phyloP scores from a whole-genome alignment of 2,888 invertebrate genomes.

The Protophormia terraenovae region DNA sequence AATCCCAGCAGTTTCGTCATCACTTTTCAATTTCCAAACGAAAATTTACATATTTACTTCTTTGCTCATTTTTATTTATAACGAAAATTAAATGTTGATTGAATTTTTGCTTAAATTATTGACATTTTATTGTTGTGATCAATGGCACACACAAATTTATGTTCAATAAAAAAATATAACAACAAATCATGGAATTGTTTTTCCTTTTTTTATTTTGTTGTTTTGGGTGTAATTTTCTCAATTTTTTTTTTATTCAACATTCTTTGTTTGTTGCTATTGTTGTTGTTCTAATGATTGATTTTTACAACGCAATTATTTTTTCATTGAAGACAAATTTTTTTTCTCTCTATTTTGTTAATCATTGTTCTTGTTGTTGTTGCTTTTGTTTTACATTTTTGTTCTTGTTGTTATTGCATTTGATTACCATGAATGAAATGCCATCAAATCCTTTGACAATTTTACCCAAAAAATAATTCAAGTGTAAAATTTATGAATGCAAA shows the following conservation, averaged over 20 bases:
- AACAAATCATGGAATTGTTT: background rate
- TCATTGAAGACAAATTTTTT: conserved; percentile 19
- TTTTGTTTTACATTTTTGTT: background rate
- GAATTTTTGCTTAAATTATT: background rate
- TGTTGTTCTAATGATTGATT: conserved; percentile 50
- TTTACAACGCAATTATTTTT: conserved; percentile 46
- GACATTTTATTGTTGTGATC: conserved; percentile 11
- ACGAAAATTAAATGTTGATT: conserved; percentile 10
- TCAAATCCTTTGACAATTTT: conserved; percentile 63
- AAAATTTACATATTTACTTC: background rate
- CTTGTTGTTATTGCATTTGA: conserved; percentile 29
- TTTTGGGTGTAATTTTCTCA: background rate
- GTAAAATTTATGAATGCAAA: conserved; percentile 64
- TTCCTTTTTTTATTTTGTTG: background rate
- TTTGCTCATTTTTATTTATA: background rate
- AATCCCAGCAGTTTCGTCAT: too few relatives aligned
- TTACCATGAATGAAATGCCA: conserved; percentile 54
- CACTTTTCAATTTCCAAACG: background rate
- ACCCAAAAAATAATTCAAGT: conserved; percentile 60
- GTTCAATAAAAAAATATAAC: background rate
- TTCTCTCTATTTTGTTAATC: background rate
- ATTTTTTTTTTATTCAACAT: background rate
- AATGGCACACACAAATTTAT: conserved; percentile 2
- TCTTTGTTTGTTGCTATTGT: background rate
- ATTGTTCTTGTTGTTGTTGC: background rate